These are phyloP conservation scores for Zaprionus davidi DNA, from an alignment of 1,140 invertebrate genomes.

Conservation along the genomic window DNA sequence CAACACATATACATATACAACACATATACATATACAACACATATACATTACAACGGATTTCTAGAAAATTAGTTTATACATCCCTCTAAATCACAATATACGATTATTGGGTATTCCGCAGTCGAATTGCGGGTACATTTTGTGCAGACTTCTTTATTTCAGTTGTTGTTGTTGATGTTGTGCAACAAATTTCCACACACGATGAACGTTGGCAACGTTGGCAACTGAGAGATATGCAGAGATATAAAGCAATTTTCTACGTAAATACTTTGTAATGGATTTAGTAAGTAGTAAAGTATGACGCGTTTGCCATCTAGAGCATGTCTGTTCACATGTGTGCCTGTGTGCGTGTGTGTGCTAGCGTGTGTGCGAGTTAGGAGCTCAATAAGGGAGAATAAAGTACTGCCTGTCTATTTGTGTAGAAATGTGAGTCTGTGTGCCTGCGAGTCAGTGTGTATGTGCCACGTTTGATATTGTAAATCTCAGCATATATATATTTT, in stretches of 20 bases:
- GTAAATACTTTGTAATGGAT: constrained; percentile 83
- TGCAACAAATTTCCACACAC: constrained; percentile 43
- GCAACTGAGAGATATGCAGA: constrained; percentile 76
- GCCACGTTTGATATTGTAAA: constrained; percentile 78
- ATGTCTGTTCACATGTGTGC: constrained; percentile 59
- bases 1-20: too few species aligned
- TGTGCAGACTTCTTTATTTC: not conserved
- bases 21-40: too few species aligned
- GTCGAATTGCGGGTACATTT: not conserved
- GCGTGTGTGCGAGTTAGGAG: constrained; percentile 30
- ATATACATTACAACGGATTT: too few species aligned
- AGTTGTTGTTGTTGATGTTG: constrained; percentile 36
- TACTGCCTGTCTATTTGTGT: constrained; percentile 23
- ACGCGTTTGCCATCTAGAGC: constrained; percentile 80
- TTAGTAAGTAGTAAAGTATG: constrained; percentile 83
- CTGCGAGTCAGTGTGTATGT: constrained; percentile 33
- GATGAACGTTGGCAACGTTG: constrained; percentile 54
- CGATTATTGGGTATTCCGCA: not conserved
- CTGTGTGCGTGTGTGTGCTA: constrained; percentile 17
- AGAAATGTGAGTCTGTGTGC: constrained; percentile 32
- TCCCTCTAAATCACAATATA: not conserved
- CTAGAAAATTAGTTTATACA: too few species aligned
- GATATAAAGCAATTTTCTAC: constrained; percentile 83
- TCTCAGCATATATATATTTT: constrained; percentile 70
- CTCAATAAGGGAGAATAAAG: constrained; percentile 50